Evolutionary conservation across 1,140 invertebrate genomes (phyloP), one percentile per base, ranked within the genome.

Genomic region (Heliconius hewitsoni): DNA sequence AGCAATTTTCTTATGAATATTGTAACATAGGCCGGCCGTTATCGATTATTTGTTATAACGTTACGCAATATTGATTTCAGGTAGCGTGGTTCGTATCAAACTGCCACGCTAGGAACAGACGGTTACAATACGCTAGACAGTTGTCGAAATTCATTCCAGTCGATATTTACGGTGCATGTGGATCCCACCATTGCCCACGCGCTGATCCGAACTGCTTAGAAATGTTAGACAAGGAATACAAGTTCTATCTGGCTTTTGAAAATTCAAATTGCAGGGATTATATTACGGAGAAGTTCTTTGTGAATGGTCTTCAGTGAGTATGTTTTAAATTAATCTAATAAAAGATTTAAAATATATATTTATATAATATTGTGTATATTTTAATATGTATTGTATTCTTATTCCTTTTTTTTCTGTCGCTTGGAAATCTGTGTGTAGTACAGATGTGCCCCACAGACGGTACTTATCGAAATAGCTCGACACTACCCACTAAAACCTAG

Each of bases 61-160:
- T 57, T 66, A 30, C n/a, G 57, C 8, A 27, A 60, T 66, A 66
- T 66, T 66, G 57, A n/a, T 66, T 66, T 23, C 60, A 96, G 95
- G 98, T 99, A 4, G 98, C 98, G 55, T 99, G 98, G 98, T 99
- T 99, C 92, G 98, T 99, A 23, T 99, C 98, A 34, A 99, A 99
- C 94, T 99, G 98, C 90, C 97, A 97, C 81, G 98, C 98, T 1
- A 96, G 97, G 76, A 99, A 99, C 91, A 96, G 97, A 23, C 95
- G 98, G 34, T 95, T 98, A 78, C 96, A 98, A 83, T 99, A 98
- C 94, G 98, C 98, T 13, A 96, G 97, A 81, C 97, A 98, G 90
- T 95, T 99, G 18, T 95, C 96, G 27, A 98, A 98, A 90, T 96
- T 98, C 91, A 99, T 99, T 79, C 95, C 96, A 83, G 98, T 99